phyloP scores from a whole-genome alignment of 2,797 vertebrate genomes.

The Caiman crocodilus region DNA sequence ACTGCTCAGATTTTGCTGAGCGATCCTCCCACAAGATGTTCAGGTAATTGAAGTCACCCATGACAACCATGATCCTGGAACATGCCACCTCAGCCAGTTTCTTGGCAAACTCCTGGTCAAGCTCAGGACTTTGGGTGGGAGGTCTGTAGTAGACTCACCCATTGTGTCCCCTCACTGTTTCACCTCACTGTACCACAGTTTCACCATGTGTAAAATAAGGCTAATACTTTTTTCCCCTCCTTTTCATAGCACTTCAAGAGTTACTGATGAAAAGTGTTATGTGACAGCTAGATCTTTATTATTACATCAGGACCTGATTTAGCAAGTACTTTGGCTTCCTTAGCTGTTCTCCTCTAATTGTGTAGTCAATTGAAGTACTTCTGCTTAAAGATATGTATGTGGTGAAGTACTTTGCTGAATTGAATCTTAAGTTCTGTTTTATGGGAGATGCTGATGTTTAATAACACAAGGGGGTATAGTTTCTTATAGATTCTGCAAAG shows the following conservation, averaged over 20 bases:
- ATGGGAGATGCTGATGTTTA: constrained; percentile 45
- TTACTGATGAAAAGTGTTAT: not conserved
- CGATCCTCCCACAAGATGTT: too few species aligned
- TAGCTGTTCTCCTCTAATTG: not conserved
- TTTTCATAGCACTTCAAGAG: not conserved
- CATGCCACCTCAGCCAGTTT: too few species aligned
- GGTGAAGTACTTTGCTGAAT: constrained; percentile 13
- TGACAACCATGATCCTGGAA: too few species aligned
- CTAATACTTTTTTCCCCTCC: not conserved
- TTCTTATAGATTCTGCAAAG: constrained; percentile 36
- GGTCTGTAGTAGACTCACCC: too few species aligned
- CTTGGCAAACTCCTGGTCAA: too few species aligned
- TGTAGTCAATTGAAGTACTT: not conserved
- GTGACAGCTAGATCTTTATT: not conserved
- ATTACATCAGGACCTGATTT: not conserved
- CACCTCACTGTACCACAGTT: not conserved
- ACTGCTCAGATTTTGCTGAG: too few species aligned
- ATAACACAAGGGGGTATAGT: constrained; percentile 29
- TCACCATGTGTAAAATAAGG: not conserved
- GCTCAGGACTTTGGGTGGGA: too few species aligned
- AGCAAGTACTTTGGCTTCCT: constrained; percentile 44
- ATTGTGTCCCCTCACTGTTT: too few species aligned
- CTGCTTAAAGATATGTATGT: not conserved
- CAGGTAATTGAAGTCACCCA: too few species aligned
- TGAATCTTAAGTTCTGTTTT: constrained; percentile 29